Percentiles rank a stretch among this genome's conserved stretches.
Conservation (phyloP, 2,113 vertebrate species). For the Crotalus helleri region DNA sequence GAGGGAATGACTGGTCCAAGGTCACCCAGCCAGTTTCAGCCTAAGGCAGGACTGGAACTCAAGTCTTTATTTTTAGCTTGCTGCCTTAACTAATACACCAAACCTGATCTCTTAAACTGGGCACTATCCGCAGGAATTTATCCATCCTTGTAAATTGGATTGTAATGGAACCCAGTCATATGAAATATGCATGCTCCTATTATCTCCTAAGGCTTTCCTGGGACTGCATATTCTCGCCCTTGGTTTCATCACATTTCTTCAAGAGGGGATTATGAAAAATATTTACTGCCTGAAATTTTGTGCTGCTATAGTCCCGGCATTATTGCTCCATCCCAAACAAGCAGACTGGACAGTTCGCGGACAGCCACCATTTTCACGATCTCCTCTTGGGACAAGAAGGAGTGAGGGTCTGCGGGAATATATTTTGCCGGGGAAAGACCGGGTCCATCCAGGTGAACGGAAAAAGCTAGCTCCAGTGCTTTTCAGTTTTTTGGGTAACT, state of each 20-base stretch:
- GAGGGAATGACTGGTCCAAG: background rate
- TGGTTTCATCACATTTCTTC: background rate
- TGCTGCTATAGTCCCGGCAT: background rate
- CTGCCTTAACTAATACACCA: background rate
- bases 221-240: background rate
- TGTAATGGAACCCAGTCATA: background rate
- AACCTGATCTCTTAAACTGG: background rate
- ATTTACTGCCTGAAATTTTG: background rate
- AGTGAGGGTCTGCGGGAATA: conserved; percentile 6
- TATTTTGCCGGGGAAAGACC: background rate
- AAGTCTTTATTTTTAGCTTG: background rate
- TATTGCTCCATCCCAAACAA: background rate
- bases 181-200: background rate
- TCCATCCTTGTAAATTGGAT: background rate
- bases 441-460: conserved; percentile 1
- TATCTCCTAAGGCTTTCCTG: background rate
- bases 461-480: background rate
- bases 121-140: background rate
- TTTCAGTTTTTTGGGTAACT: background rate
- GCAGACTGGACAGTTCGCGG: background rate
- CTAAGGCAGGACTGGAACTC: background rate
- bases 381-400: background rate
- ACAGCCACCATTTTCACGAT: background rate
- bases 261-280: background rate
- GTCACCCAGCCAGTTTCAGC: background rate